Base-by-base conservation (phyloP, 2,113 vertebrate genomes). In the Melanotaenia duboulayi region DNA sequence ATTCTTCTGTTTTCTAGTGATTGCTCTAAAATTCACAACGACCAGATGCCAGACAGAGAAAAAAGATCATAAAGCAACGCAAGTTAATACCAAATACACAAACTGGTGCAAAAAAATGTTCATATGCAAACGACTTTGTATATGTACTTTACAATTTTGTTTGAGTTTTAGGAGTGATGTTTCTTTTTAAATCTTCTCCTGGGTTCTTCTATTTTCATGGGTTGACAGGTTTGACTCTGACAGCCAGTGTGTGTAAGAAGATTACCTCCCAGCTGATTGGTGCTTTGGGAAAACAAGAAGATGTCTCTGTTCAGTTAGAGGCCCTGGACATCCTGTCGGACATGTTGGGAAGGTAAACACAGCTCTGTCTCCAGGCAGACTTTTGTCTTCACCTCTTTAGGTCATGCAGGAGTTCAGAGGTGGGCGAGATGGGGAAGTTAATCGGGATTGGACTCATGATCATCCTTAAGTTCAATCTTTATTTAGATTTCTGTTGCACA, bases 281-380 rank as follows among this genome's bases (percentile, higher is more conserved):
- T 46, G 97, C 97, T 23, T 91, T 99, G 67, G 94, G 93, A 59
- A 98, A 97, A 87, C 96, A 97, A 65, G 96, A 98, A 10, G 97
- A 99, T 3, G 96, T 97, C 42, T 96, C 96, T 0, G 91, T 98
- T 42, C 97, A 99, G 89, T 73, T 99, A 58, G 97, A 99, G 86
- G 97, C 97, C n/a, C 92, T 99, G 85, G 97, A 98, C 90, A 98
- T 98, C 87, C 93, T 99, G 82, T 96, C 96, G 0, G 97, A 99
- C 87, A 97, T 99, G 96, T 90, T 99, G 87, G 97, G 95, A 94
- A 96, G 97, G 97, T 98, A 89, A 57, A 32, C 32, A 51, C 16
- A 2, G 32, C 8, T 35, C 32, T 35, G 32, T 35, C 32, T 35
- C 7, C 7, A 7, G 32, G 7, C 32, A 35, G 32, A 28, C 3